phyloP scores from a whole-genome alignment of 2,888 invertebrate species.

The Cephalotes varians region DNA sequence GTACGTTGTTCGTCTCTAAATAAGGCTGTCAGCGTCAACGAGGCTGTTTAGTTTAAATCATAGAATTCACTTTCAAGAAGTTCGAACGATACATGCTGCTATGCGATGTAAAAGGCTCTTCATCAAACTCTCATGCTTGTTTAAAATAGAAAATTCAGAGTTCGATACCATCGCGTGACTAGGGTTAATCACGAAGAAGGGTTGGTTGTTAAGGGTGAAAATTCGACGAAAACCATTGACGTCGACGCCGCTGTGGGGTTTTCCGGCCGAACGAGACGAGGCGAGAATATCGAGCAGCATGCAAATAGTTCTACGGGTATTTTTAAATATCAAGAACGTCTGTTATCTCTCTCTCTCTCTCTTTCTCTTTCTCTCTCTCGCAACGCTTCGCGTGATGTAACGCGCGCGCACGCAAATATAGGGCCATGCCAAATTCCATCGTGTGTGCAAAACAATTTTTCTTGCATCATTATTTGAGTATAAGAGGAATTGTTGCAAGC shows the following conservation, averaged over 20 bases:
- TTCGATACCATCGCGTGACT: background rate
- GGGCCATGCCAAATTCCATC: constrained; percentile 60
- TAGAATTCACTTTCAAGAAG: background rate
- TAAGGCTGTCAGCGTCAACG: background rate
- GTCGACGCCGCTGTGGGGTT: constrained; percentile 74
- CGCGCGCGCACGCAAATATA: constrained; percentile 51
- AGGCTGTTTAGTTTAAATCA: background rate
- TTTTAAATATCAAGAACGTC: constrained; percentile 82
- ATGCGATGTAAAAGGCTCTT: background rate
- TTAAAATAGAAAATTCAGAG: background rate
- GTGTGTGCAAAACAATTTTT: background rate
- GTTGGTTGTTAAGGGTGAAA: constrained; percentile 49
- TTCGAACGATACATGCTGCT: background rate
- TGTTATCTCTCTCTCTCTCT: constrained; percentile 65
- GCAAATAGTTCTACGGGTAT: constrained; percentile 80
- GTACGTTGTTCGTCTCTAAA: background rate
- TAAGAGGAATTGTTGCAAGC: no score
- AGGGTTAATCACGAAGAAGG: background rate
- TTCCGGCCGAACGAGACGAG: constrained; percentile 64
- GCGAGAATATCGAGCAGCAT: constrained; percentile 72
- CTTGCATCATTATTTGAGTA: background rate
- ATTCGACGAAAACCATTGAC: constrained; percentile 45
- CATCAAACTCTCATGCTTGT: background rate
- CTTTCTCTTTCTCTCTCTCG: no score
- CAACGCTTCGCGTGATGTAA: constrained; percentile 77